Conservation (phyloP, 2,797 vertebrate genomes). For the Squalus acanthias region DNA sequence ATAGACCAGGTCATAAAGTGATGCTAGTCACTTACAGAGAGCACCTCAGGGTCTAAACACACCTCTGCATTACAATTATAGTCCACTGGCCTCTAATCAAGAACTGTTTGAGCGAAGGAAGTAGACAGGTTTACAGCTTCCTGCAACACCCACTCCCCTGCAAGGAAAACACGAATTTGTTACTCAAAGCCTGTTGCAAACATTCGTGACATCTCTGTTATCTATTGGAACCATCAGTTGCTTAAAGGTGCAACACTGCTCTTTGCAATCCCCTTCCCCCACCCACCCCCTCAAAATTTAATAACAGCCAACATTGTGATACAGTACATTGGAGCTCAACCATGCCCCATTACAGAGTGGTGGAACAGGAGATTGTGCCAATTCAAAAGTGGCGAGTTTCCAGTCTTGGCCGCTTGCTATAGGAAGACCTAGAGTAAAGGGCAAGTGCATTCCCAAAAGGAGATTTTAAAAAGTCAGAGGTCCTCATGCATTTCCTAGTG, state of each 20-base stretch:
- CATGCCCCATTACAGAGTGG: too few relatives aligned
- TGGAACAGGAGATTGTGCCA: background rate
- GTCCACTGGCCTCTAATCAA: conserved; percentile 32
- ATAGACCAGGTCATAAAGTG: background rate
- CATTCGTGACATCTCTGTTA: conserved; percentile 41
- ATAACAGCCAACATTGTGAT: background rate
- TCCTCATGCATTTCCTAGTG: background rate
- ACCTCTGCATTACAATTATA: conserved; percentile 28
- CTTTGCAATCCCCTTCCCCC: background rate
- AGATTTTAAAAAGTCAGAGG: background rate
- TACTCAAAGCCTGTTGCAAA: conserved; percentile 43
- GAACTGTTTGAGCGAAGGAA: conserved; percentile 39
- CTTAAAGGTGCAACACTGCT: background rate
- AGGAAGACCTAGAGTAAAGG: background rate
- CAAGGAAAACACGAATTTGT: conserved; percentile 36
- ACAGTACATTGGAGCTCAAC: background rate
- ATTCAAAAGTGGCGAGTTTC: background rate
- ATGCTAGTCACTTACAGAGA: background rate
- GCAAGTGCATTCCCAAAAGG: background rate
- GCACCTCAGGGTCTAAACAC: background rate
- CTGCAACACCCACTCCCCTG: conserved; percentile 43
- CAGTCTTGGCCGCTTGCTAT: background rate
- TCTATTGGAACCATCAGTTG: background rate
- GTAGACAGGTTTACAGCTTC: conserved; percentile 33
- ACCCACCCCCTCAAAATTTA: background rate